These are phyloP conservation scores for Aepyceros melampus DNA, from an alignment of 2,113 vertebrate species.

Conservation along the genomic window DNA sequence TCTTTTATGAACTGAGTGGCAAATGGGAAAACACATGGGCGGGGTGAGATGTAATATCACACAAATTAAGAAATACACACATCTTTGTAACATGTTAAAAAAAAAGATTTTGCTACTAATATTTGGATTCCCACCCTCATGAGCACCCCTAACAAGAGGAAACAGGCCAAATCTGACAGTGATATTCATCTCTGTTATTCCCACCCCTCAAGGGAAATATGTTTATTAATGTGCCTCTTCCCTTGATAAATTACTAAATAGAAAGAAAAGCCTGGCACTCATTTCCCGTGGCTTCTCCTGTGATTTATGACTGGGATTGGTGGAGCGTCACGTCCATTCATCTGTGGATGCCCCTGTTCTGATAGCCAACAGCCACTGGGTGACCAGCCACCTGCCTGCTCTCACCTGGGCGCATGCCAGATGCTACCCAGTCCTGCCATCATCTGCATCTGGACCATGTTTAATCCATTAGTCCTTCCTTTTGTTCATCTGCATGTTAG, in stretches of 20 bases:
- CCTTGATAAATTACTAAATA: conserved; percentile 92
- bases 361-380: conserved; percentile 45
- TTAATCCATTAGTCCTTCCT: neutral
- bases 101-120: conserved; percentile 39
- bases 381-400: neutral
- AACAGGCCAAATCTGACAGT: conserved; percentile 84
- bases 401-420: neutral
- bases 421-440: accelerated
- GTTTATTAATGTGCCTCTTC: conserved; percentile 92
- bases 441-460: neutral
- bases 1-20: neutral
- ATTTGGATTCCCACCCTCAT: conserved; percentile 80
- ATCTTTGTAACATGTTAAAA: neutral
- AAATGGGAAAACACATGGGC: neutral
- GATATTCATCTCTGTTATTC: conserved; percentile 89
- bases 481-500: neutral
- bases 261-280: conserved; percentile 88
- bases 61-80: neutral
- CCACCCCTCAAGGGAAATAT: conserved; percentile 88
- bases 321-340: conserved; percentile 72
- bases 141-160: conserved; percentile 77
- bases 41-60: neutral
- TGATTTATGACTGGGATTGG: conserved; percentile 84
- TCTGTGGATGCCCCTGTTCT: conserved; percentile 68
- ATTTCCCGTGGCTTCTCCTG: conserved; percentile 83